A percentile compares a stretch with the other conserved stretches of the same genome.
Conservation (phyloP, 2,797 vertebrate species). For the Takifugu ocellatus region DNA sequence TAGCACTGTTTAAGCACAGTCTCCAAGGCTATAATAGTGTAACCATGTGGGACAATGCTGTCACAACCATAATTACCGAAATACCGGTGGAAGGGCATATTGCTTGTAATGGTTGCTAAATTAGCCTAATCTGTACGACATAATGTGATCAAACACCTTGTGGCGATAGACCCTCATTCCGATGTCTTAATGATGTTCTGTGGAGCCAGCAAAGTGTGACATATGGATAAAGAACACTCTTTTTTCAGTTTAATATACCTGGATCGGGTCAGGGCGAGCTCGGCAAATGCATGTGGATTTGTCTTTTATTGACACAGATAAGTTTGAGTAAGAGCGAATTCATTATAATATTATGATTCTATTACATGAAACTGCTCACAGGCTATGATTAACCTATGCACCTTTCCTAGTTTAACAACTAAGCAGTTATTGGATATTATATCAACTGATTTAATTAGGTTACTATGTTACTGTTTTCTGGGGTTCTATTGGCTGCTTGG, state of each 20-base stretch:
- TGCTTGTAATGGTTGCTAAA: constrained; percentile 53
- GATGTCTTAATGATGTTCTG: constrained; percentile 27
- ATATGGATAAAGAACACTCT: constrained; percentile 26
- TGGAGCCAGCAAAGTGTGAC: constrained; percentile 21
- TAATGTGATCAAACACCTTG: constrained; percentile 56
- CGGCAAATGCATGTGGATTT: constrained; percentile 26
- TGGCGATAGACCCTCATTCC: constrained; percentile 42
- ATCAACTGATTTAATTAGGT: constrained; percentile 77
- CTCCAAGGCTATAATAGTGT: constrained; percentile 36
- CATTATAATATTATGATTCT: constrained; percentile 70
- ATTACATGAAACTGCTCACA: constrained; percentile 74
- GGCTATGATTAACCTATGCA: constrained; percentile 80
- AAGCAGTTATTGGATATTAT: constrained; percentile 69
- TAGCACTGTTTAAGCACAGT: constrained; percentile 35
- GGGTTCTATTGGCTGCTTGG: constrained; percentile 56
- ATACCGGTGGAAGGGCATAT: constrained; percentile 50
- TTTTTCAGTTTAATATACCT: constrained; percentile 43
- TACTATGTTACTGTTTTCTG: constrained; percentile 65
- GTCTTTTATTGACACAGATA: constrained; percentile 77
- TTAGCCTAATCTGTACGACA: constrained; percentile 52
- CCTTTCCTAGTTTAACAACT: constrained; percentile 70
- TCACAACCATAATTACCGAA: constrained; percentile 51
- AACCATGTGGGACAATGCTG: constrained; percentile 41
- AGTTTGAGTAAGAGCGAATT: constrained; percentile 71
- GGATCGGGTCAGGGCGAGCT: constrained; percentile 29